Evolutionary conservation across 2,888 invertebrate species (phyloP), one percentile per base, ranked within the genome.

Genomic region (Anagyrus pseudococci): DNA sequence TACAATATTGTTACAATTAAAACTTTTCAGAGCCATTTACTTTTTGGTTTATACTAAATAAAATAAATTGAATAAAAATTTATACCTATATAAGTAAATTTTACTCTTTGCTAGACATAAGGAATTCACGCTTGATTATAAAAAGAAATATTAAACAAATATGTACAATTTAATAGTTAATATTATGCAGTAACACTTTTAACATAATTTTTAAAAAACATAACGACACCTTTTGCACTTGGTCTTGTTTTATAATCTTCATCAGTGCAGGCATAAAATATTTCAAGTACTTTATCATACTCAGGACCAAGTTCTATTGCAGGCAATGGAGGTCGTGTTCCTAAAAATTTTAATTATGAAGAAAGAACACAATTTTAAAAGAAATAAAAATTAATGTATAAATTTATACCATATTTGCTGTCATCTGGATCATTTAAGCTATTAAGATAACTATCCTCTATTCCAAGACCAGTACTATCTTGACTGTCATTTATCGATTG

Each of bases 191-290:
- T n/a, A n/a, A n/a, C n/a, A n/a, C n/a, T 22, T 58, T 71, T 71
- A 50, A 76, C 70, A 33, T 71, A 75, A 49, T 83, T 82, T 2
- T 71, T 68, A 1, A 86, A 84, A n/a, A 79, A 81, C 47, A 76
- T 74, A 1, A 82, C 77, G 6, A 89, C 75, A 53, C 85, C 84
- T 49, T 78, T 80, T 0, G 91, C 89, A 2, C 84, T 76, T 0
- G 91, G 91, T 22, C 93, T 81, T 66, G 83, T 78, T 20, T 82
- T 79, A 4, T 87, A 84, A 67, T 83, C 77, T 10, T 81, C 75
- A 74, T 89, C 87, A 0, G 93, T 93, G 75, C 92, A 91, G 68
- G 85, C 84, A 77, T 85, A 86, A 82, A 90, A 92, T 65, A 93
- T 70, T 40, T 89, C 87, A 1, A 93, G 82, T 0, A 92, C 84